Evolutionary conservation across 2,888 invertebrate genomes (phyloP), one percentile per base, ranked within the genome.

Genomic region (Ectemnius cavifrons): DNA sequence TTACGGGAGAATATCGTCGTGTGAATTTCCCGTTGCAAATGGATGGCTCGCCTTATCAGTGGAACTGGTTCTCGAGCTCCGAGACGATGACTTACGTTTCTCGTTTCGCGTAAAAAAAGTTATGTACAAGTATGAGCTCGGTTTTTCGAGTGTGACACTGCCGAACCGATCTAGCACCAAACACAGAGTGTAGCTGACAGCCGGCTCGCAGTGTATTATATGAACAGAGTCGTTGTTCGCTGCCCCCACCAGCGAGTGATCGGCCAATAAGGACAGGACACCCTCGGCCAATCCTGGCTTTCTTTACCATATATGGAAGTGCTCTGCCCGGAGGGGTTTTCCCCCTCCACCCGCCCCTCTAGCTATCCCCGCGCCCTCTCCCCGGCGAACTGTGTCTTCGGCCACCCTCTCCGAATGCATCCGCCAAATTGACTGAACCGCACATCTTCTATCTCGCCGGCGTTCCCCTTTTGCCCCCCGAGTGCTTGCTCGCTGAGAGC

Each of bases 241-340:
- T 45, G 56, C 76, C 85, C 86, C 87, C 87, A 83, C 89, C 72
- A 75, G 49, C 11, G 23, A 58, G 52, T 75, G 67, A 79, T 85
- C 86, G 80, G 85, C 89, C 89, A 89, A 89, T 88, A 88, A 88
- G 87, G 89, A 86, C 84, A 87, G 86, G 85, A 86, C 86, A 87
- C 84, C 87, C 87, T 88, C 92, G 91, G 91, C 94, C 94, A 95
- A 95, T 95, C 92, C 93, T 92, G 92, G 92, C 90, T 92, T 92
- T 93, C 94, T 94, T 95, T 93, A 94, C 95, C 95, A 94, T 95
- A 95, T 95, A 95, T 94, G 95, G 95, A 93, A 93, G 93, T 93
- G 92, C 91, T 93, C 92, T 93, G 68, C 93, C 92, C 80, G 82
- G 83, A 86, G 85, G 88, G 93, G 92, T 88, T 91, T 91, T 90